Evolutionary conservation across 2,797 vertebrate genomes (phyloP), one percentile per base, ranked within the genome.

Genomic region (Dryobates pubescens): DNA sequence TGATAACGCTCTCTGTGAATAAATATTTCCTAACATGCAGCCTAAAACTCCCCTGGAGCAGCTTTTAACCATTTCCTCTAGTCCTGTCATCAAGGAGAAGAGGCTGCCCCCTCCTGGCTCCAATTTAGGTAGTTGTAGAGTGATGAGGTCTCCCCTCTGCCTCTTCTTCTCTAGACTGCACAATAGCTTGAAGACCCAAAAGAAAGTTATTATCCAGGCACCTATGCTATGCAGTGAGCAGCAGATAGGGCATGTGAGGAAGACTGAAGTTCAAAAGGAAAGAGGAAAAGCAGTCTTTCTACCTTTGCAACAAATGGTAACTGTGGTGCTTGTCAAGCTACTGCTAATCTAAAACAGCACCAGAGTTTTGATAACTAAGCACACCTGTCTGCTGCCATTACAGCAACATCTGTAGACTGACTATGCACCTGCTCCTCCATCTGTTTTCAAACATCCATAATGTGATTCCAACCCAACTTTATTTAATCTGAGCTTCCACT

Each of bases 241-340:
- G 53, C 34, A 75, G 23, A 34, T 0, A 49, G 38, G 67, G 38
- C 41, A 82, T 0, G 0, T 3, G 6, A 76, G 14, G 49, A 88
- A 64, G 22, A 51, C 27, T 17, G 1, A 62, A 45, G 22, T 26
- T 79, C 13, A 59, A 61, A 80, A 68, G 45, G 32, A 32, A 76
- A 84, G 32, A 83, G 10, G 24, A 69, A 63, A 47, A 75, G 7
- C 4, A 26, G 15, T 26, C 61, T 85, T 74, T 54, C 29, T 30
- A n/a, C 16, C 36, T 85, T 51, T 34, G 27, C 41, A 61, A 71
- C 18, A 70, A 41, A 65, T 13, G 6, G 22, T 26, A 89, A 26
- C 43, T 45, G 20, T 18, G 23, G 17, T n/a, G 38, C 61, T 83
- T 51, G n/a, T 83, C 71, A 75, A 75, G 7, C 4, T 63, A 62